Conservation (phyloP, 2,888 invertebrate genomes). For the Thelaira solivaga region DNA sequence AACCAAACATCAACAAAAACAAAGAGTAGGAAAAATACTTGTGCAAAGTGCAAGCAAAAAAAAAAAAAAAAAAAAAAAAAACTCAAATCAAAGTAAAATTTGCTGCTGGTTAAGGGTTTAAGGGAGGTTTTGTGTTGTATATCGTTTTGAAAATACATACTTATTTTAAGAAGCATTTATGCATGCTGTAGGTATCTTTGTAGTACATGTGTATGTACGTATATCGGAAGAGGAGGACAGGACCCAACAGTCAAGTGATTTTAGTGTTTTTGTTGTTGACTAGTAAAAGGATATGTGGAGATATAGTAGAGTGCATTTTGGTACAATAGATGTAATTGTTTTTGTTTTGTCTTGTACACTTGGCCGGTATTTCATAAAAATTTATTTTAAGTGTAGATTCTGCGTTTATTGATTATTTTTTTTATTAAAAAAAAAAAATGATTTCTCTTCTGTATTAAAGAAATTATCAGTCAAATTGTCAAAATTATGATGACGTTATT, state of each 20-base stretch:
- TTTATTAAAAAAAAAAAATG: neutral
- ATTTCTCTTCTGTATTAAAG: neutral
- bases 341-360: neutral
- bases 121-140: neutral
- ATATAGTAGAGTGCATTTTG: too few species aligned
- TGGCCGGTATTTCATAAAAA: slow-evolving; percentile 34
- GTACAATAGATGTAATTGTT: too few species aligned
- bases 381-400: slow-evolving; percentile 39
- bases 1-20: slow-evolving; percentile 40
- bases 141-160: too few species aligned
- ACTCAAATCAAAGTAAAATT: slow-evolving; percentile 30
- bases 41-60: slow-evolving; percentile 46
- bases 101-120: neutral
- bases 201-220: too few species aligned
- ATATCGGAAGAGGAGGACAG: neutral
- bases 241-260: slow-evolving; percentile 8
- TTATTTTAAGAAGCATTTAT: too few species aligned
- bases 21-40: slow-evolving; percentile 20
- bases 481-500: slow-evolving; percentile 40
- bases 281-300: neutral
- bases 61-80: too few species aligned
- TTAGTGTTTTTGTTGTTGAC: neutral
- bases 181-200: too few species aligned
- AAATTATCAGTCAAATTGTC: neutral
- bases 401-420: slow-evolving; percentile 39